phyloP scores from a whole-genome alignment of 1,140 invertebrate genomes.

The Hyphantria cunea region DNA sequence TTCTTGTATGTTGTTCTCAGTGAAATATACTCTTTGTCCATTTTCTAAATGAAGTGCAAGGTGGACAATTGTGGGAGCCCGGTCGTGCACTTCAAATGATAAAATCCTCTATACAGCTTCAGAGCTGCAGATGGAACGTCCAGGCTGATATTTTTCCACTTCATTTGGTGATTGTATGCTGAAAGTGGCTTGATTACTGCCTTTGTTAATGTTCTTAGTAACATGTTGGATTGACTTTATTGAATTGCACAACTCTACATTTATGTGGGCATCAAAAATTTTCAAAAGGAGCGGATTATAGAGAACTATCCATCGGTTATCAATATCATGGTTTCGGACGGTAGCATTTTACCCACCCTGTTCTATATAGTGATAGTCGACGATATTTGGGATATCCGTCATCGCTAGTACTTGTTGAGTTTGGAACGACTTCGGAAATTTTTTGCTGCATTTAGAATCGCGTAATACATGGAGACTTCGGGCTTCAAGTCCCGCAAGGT shows the following conservation, averaged over 20 bases:
- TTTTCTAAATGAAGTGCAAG: constrained; percentile 41
- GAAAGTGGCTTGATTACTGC: constrained; percentile 36
- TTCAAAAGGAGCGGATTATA: constrained; percentile 79
- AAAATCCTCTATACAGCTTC: constrained; percentile 41
- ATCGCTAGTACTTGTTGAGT: constrained; percentile 42
- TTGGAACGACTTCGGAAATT: constrained; percentile 38
- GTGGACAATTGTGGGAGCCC: constrained; percentile 36
- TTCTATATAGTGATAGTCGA: constrained; percentile 55
- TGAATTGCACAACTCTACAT: constrained; percentile 72
- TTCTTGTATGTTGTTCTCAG: constrained; percentile 41
- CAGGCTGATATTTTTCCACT: constrained; percentile 28
- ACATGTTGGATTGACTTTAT: constrained; percentile 77
- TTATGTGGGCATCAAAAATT: constrained; percentile 61
- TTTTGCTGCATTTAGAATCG: constrained; percentile 43
- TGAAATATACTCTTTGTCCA: constrained; percentile 37
- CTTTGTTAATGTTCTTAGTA: constrained; percentile 37
- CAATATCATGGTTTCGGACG: constrained; percentile 51
- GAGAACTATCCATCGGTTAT: constrained; percentile 81
- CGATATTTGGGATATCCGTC: constrained; percentile 74
- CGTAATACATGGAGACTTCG: constrained; percentile 40
- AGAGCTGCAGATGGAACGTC: constrained; percentile 36
- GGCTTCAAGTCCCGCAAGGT: constrained; percentile 47
- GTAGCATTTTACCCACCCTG: constrained; percentile 58
- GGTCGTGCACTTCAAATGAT: constrained; percentile 32
- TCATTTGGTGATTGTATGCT: constrained; percentile 32